Percentiles rank a stretch among this genome's conserved stretches.
Evolutionary conservation across 2,888 invertebrate species (phyloP).

Genomic region (Eucera pruinosa): DNA sequence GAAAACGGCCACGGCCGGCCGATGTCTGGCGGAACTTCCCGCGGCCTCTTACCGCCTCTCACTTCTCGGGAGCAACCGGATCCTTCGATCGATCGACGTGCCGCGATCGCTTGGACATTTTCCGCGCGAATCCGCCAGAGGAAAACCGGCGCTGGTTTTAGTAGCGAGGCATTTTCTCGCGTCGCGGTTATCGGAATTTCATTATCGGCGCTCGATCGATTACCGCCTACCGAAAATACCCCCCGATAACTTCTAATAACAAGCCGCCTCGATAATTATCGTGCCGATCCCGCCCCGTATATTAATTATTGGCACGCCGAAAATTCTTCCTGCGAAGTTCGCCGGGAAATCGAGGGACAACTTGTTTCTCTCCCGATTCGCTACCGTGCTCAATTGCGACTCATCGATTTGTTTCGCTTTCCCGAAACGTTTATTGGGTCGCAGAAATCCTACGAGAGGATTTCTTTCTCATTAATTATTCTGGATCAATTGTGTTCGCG

Average conservation of each 20-base stretch:
- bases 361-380: background rate
- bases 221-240: conserved; percentile 66
- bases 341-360: background rate
- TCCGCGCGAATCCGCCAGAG: conserved; percentile 22
- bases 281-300: conserved; percentile 62
- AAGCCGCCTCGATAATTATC: conserved; percentile 60
- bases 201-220: conserved; percentile 62
- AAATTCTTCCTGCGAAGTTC: conserved; percentile 26
- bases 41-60: too few relatives aligned
- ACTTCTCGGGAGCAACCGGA: background rate
- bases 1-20: conserved; percentile 13
- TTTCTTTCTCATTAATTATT: too few relatives aligned
- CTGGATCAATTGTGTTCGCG: too few relatives aligned
- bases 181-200: conserved; percentile 69
- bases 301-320: conserved; percentile 61
- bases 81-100: conserved; percentile 21
- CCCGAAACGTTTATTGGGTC: too few relatives aligned
- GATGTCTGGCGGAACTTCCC: conserved; percentile 5
- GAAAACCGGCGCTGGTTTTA: conserved; percentile 45
- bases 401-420: too few relatives aligned
- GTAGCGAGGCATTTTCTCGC: conserved; percentile 59
- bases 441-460: too few relatives aligned
- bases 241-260: conserved; percentile 64
- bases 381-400: too few relatives aligned
- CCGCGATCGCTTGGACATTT: conserved; percentile 7